phyloP scores from a whole-genome alignment of 2,888 invertebrate species.

The Phlogophora meticulosa region DNA sequence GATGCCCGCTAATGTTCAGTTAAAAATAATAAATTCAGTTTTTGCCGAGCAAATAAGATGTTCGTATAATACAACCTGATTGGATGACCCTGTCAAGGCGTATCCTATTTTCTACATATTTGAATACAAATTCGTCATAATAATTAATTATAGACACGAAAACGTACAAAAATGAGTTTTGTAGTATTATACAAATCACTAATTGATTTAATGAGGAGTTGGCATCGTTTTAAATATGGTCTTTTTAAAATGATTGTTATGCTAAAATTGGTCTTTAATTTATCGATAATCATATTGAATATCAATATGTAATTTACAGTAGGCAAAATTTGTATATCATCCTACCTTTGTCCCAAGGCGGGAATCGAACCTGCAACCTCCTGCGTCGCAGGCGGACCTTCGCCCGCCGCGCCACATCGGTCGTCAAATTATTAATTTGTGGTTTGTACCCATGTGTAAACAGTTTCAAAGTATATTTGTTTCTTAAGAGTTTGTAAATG shows the following conservation, averaged over 20 bases:
- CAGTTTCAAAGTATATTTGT: neutral
- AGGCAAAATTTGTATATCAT: neutral
- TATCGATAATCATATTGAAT: neutral
- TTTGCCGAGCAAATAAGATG: slow-evolving; percentile 38
- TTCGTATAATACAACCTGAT: slow-evolving; percentile 26
- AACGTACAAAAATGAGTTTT: slow-evolving; percentile 6
- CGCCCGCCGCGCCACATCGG: too few relatives aligned
- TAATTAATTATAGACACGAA: slow-evolving; percentile 22
- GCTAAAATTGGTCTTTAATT: slow-evolving; percentile 4
- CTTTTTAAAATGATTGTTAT: neutral
- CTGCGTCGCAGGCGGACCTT: too few relatives aligned
- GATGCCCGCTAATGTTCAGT: neutral
- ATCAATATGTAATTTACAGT: neutral
- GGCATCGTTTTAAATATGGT: neutral
- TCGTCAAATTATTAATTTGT: neutral
- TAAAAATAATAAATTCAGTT: slow-evolving; percentile 3
- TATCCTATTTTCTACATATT: slow-evolving; percentile 23
- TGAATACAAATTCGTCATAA: slow-evolving; percentile 14
- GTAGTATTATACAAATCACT: slow-evolving; percentile 10
- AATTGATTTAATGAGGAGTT: slow-evolving; percentile 18
- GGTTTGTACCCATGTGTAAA: neutral
- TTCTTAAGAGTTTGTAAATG: neutral
- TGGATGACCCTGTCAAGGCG: slow-evolving; percentile 25
- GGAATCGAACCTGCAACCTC: too few relatives aligned
- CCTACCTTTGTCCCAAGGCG: too few relatives aligned